Base-by-base conservation (phyloP, 2,888 invertebrate species). In the Ophion obscuratus region DNA sequence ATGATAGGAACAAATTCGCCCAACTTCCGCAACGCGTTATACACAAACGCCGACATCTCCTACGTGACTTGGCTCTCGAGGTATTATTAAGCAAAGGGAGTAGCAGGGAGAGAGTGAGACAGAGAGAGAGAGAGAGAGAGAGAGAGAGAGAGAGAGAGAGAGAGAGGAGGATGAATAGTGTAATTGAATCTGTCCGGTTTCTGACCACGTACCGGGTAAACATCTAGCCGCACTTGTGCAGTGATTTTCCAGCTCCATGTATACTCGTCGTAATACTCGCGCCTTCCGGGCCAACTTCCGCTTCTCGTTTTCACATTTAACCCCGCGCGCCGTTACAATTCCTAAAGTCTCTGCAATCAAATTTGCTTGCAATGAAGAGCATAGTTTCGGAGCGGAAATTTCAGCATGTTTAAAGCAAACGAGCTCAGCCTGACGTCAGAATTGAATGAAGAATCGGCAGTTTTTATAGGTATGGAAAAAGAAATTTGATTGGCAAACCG, bases 111-210 rank as follows among this genome's bases (percentile, higher is more conserved):
- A 20, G 59, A 36, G 36, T 44, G 62, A 40, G 36, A 36, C 3
- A 7, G 40, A 7, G 40, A 40, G 40, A 40, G 40, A 9, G 31
- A 36, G 57, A 40, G 24, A 17, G 71, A 53, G 71, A 64, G 61
- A 31, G 64, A 20, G 62, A 40, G 36, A 74, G 61, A 59, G 47
- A 40, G 36, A 76, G 44, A 44, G 64, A 27, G 66, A 10, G 73
- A 80, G 57, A 20, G 71, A 47, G 66, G 11, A 67, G 64, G 53
- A 40, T 44, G 64, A 74, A 66, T 61, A 81, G 61, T 87, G 89
- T 91, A 91, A 91, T 91, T 90, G 91, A 91, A 91, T 91, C 89
- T 89, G 90, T 90, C 89, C 88, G 88, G 89, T 88, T 89, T 90
- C 90, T 88, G 90, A 89, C 89, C 90, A 90, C 89, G 90, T 89